Evolutionary conservation across 2,888 invertebrate species (phyloP), one percentile per base, ranked within the genome.

Genomic region (Rhodophaea formosa): DNA sequence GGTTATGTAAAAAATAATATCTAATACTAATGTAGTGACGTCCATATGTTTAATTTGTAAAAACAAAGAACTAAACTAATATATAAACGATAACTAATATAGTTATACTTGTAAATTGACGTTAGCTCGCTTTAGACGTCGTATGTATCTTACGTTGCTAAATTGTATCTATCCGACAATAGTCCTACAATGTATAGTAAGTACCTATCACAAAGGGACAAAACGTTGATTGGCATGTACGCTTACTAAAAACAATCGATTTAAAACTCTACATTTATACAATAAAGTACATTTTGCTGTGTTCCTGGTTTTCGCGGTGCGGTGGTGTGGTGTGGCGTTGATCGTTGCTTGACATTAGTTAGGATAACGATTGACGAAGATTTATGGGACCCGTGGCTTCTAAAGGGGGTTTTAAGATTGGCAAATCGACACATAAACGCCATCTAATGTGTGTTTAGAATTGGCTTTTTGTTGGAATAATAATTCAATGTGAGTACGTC

Each of bases 151-250:
- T n/a, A n/a, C n/a, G n/a, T n/a, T n/a, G n/a, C n/a, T n/a, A n/a
- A n/a, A n/a, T n/a, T n/a, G n/a, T n/a, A n/a, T n/a, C n/a, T n/a
- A n/a, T n/a, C n/a, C n/a, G n/a, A n/a, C n/a, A n/a, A n/a, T n/a
- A n/a, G n/a, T n/a, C n/a, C n/a, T n/a, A n/a, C n/a, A n/a, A n/a
- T n/a, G n/a, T n/a, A n/a, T n/a, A n/a, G n/a, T n/a, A n/a, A n/a
- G n/a, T n/a, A n/a, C n/a, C n/a, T n/a, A n/a, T n/a, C 74, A 79
- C 80, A 86, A 84, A 87, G 86, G 79, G 82, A 79, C 85, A 84
- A 86, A 39, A 84, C 85, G 85, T 78, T 87, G 88, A 90, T 89
- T 89, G 88, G 84, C 83, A 80, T 77, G 71, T 65, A 72, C 72
- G 71, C 64, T n/a, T 67, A 65, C 62, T 61, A 46, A 52, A 16